Conservation (phyloP, 1,140 invertebrate genomes). For the Doryteuthis pealeii region DNA sequence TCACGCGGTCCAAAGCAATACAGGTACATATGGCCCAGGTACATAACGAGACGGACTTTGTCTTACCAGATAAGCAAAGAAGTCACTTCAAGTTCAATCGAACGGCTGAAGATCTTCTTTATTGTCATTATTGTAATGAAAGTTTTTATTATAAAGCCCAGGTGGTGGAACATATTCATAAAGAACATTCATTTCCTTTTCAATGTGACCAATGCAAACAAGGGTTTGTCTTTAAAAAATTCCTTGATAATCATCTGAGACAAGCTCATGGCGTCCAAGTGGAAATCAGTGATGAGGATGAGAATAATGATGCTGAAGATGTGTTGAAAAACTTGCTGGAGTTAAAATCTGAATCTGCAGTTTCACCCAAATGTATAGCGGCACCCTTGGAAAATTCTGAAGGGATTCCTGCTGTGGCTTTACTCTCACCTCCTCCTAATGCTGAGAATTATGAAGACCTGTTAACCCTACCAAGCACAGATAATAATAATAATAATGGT, state of each 20-base stretch:
- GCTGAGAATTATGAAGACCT: too few species aligned
- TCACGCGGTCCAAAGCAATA: conserved; percentile 27
- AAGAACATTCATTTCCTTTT: conserved; percentile 42
- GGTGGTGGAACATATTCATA: conserved; percentile 44
- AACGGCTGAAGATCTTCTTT: conserved; percentile 36
- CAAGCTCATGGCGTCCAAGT: conserved; percentile 30
- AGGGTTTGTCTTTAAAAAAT: conserved; percentile 39
- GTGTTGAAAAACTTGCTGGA: background rate
- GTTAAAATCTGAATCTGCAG: too few species aligned
- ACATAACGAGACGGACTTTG: conserved; percentile 28
- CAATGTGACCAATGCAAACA: conserved; percentile 42
- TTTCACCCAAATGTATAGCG: too few species aligned
- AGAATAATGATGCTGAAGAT: background rate
- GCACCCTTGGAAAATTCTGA: background rate
- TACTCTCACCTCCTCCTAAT: background rate
- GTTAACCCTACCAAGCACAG: too few species aligned
- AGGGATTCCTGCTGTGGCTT: background rate
- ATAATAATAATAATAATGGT: too few species aligned
- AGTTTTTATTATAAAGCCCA: conserved; percentile 45
- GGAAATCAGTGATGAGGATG: conserved; percentile 10
- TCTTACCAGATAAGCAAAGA: conserved; percentile 14
- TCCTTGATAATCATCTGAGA: conserved; percentile 31
- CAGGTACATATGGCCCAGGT: conserved; percentile 36
- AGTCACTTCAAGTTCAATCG: conserved; percentile 37
- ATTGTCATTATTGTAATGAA: conserved; percentile 38